Conservation (phyloP, 2,113 vertebrate genomes). For the Ariopsis seemanni region DNA sequence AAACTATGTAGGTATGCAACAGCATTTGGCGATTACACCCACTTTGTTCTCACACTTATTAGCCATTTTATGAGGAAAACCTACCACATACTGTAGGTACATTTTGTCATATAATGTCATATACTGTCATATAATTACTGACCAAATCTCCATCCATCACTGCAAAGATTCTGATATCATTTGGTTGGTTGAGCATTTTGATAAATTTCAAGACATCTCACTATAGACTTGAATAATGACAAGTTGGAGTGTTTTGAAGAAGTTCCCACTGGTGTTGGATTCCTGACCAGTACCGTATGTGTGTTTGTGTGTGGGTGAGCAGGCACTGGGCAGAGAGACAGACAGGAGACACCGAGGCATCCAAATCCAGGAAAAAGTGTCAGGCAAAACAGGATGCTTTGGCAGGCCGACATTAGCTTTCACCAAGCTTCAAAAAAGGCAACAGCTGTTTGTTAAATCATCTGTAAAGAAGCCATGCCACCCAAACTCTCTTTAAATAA, state of each 20-base stretch:
- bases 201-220: background rate
- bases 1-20: background rate
- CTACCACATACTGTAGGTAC: background rate
- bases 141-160: background rate
- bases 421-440: constrained; percentile 55
- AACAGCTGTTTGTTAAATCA: constrained; percentile 73
- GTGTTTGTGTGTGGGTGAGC: constrained; percentile 23
- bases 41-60: background rate
- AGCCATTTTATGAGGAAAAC: background rate
- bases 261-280: background rate
- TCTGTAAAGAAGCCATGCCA: constrained; percentile 67
- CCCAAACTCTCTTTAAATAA: constrained; percentile 64
- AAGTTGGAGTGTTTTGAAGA: constrained; percentile 1
- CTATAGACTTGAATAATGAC: background rate
- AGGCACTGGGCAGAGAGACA: constrained; percentile 49
- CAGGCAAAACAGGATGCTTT: constrained; percentile 57
- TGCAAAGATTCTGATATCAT: background rate
- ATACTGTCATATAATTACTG: background rate
- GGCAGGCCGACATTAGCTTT: constrained; percentile 44
- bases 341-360: constrained; percentile 39
- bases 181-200: background rate
- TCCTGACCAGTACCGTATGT: constrained; percentile 16
- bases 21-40: background rate
- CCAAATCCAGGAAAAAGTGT: constrained; percentile 53
- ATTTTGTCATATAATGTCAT: background rate